These are phyloP conservation scores for Mizuhopecten yessoensis DNA, from an alignment of 1,140 invertebrate genomes.

Conservation along the genomic window DNA sequence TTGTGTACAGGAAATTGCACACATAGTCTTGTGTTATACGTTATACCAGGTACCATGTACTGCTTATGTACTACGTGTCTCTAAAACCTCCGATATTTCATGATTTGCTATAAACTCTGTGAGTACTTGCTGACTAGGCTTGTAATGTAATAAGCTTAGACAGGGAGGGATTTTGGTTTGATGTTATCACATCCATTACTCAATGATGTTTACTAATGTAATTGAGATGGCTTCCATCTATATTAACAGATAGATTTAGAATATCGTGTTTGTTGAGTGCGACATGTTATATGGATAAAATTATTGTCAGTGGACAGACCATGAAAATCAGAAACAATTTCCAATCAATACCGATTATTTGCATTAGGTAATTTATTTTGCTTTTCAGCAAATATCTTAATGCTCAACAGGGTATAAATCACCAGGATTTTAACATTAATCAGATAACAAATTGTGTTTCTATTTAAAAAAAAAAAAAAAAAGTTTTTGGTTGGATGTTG, in stretches of 20 bases:
- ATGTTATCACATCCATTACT: neutral
- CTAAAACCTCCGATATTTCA: neutral
- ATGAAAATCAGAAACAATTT: neutral
- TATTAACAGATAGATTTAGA: neutral
- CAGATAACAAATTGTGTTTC: too few species aligned
- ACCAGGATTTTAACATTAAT: too few species aligned
- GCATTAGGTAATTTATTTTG: neutral
- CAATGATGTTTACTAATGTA: neutral
- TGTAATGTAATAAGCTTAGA: constrained; percentile 10
- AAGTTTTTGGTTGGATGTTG: too few species aligned
- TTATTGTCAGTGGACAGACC: neutral
- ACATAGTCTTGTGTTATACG: neutral
- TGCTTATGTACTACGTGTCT: neutral
- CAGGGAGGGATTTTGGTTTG: constrained; percentile 6
- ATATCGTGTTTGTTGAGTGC: neutral
- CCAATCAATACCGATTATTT: neutral
- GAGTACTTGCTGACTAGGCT: neutral
- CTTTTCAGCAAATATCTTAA: too few species aligned
- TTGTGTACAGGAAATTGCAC: neutral
- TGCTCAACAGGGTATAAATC: too few species aligned
- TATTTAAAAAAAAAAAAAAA: too few species aligned
- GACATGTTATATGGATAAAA: neutral
- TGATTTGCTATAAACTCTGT: neutral
- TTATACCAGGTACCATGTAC: neutral
- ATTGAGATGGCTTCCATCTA: neutral